Base-by-base conservation (phyloP, 1,140 invertebrate species). In the Scaptomyza montana region DNA sequence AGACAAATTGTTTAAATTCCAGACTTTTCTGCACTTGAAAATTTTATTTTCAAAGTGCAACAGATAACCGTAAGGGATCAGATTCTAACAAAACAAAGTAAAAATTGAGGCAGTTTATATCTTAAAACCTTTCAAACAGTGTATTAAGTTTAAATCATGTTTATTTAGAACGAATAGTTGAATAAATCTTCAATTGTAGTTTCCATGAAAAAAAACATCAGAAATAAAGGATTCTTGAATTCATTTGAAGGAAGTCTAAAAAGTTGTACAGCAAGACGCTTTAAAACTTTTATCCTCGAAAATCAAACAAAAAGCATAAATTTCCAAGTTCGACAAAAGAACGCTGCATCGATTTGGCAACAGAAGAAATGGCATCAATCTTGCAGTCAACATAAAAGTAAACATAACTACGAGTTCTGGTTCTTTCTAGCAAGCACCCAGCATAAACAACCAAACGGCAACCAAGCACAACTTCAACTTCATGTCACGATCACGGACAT, bases 401-500 rank as follows among this genome's bases (percentile, higher is more conserved):
- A 60, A 5, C 43, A 16, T 21, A 43, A 43, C 39, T 36, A 56
- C 46, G 10, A 41, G 43, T 60, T 45, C 55, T 67, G 47, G 36
- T 36, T 60, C 16, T 60, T 39, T 50, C 46, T 33, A 47, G 56
- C 49, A 68, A 61, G 56, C 41, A 46, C 21, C 41, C 25, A 66
- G 53, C 54, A 12, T 28, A 57, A 39, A 64, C 6, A 9, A 36
- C 33, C 33, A 9, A 53, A 16, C 8, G 45, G 28, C 46, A 61
- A 16, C 39, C 54, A 45, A 53, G 53, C 33, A 36, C 54, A 72
- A 65, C 68, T 51, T 51, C 54, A 51, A 60, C 63, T 66, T 36
- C 69, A 59, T 53, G 69, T 66, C 69, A 72, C 69, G 69, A 72
- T 72, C 69, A 51, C 63, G 63, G 47, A 53, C 54, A 66, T 59